Evolutionary conservation across 2,797 vertebrate genomes (phyloP).

Genomic region (Acanthis flammea): DNA sequence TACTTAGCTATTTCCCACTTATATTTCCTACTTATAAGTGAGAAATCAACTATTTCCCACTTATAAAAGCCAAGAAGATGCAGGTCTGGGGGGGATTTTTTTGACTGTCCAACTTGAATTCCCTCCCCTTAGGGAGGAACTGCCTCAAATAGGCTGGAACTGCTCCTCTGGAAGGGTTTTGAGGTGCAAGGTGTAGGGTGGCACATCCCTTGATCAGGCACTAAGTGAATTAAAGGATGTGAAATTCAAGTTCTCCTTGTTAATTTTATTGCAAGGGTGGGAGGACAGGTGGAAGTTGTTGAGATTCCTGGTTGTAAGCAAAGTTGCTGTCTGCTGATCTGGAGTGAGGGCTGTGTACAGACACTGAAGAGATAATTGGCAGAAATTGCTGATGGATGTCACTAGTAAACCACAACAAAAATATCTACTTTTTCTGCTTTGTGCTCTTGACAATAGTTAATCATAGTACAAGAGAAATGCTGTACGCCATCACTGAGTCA

Average conservation of each 20-base stretch:
- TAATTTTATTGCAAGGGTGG: neutral
- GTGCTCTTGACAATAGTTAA: constrained; percentile 30
- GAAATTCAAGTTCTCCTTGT: neutral
- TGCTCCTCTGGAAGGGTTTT: neutral
- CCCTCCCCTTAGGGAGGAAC: neutral
- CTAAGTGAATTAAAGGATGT: neutral
- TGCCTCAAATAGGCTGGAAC: neutral
- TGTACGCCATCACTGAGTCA: constrained; percentile 9
- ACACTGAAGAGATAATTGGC: constrained; percentile 2
- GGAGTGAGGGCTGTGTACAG: neutral
- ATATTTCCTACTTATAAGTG: neutral
- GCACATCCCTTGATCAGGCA: neutral
- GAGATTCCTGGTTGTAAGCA: neutral
- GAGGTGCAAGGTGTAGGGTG: neutral
- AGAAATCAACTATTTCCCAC: neutral
- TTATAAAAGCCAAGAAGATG: neutral
- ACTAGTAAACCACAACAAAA: constrained; percentile 13
- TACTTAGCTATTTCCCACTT: neutral
- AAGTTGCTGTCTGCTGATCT: neutral
- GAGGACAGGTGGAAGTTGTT: neutral
- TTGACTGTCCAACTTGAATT: neutral
- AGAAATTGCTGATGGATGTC: constrained; percentile 37
- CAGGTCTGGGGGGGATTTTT: neutral
- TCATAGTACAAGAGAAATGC: neutral
- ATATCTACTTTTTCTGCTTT: neutral